Percentiles rank a stretch among this genome's conserved stretches.
Conservation (phyloP, 2,888 invertebrate species). For the Heteromurus nitidus region DNA sequence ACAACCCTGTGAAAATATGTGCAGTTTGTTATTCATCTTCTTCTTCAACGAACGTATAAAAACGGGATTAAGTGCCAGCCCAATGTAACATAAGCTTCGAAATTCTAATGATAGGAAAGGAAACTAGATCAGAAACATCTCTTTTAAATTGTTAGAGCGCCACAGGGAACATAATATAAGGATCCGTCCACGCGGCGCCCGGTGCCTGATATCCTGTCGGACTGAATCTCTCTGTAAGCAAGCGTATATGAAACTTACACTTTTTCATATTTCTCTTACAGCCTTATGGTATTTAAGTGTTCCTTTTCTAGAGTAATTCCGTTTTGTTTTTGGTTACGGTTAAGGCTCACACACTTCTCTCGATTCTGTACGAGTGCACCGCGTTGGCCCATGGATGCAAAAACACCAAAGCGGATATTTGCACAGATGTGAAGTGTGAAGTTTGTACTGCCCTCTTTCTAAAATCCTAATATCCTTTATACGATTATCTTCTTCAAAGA, state of each 20-base stretch:
- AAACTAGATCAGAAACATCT: slow-evolving; percentile 9
- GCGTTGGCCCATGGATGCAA: slow-evolving; percentile 1
- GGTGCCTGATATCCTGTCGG: too few relatives aligned
- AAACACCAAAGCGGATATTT: too few relatives aligned
- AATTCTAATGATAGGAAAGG: slow-evolving; percentile 11
- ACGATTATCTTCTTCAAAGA: background rate
- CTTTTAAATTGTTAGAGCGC: background rate
- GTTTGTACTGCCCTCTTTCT: too few relatives aligned
- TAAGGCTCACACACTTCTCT: background rate
- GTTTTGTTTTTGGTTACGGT: slow-evolving; percentile 15
- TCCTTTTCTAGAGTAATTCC: too few relatives aligned
- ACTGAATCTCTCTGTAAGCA: background rate
- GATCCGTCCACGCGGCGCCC: background rate
- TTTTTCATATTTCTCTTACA: slow-evolving; percentile 8
- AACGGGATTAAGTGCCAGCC: background rate
- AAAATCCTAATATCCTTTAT: too few relatives aligned
- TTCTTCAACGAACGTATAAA: too few relatives aligned
- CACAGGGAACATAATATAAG: background rate
- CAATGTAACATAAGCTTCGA: background rate
- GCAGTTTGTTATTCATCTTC: background rate
- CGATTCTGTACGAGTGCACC: background rate
- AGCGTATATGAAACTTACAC: slow-evolving; percentile 7
- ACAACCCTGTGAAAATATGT: background rate
- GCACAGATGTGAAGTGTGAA: too few relatives aligned
- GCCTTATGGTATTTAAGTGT: background rate